These are phyloP conservation scores for Melitaea cinxia DNA, from an alignment of 1,140 invertebrate species.

Conservation along the genomic window DNA sequence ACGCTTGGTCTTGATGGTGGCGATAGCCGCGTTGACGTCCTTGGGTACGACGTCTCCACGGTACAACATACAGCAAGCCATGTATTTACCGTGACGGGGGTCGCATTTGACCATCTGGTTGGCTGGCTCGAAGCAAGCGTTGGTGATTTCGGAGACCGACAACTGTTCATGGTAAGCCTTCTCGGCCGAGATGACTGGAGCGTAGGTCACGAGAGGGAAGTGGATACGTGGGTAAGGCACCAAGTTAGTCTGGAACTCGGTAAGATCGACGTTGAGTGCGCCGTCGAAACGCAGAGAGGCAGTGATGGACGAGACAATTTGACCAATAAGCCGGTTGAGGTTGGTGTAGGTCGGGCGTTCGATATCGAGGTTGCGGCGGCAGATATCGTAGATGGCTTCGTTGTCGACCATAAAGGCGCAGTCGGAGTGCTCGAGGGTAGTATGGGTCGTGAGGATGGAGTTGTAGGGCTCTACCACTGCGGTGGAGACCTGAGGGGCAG, in stretches of 20 bases:
- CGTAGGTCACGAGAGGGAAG: conserved; percentile 92
- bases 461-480: conserved; percentile 96
- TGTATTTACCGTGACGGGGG: conserved; percentile 94
- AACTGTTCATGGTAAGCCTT: conserved; percentile 93
- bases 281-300: conserved; percentile 95
- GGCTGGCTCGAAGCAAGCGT: conserved; percentile 93
- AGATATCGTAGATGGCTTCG: conserved; percentile 95
- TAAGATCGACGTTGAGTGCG: conserved; percentile 93
- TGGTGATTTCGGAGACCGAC: conserved; percentile 93
- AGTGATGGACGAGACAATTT: conserved; percentile 94
- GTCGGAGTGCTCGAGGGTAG: conserved; percentile 93
- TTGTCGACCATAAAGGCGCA: conserved; percentile 95
- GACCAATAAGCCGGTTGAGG: conserved; percentile 90
- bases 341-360: conserved; percentile 92
- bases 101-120: conserved; percentile 98
- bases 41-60: conserved; percentile 89
- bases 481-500: conserved; percentile 93
- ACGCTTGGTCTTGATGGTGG: conserved; percentile 91
- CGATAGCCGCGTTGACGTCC: conserved; percentile 92
- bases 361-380: conserved; percentile 93
- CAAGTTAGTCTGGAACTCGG: conserved; percentile 95
- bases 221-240: conserved; percentile 93
- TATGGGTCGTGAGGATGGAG: conserved; percentile 91
- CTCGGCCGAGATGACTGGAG: conserved; percentile 92
- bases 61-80: conserved; percentile 93